Percentiles rank a stretch among this genome's conserved stretches.
Evolutionary conservation across 2,113 vertebrate species (phyloP).

Genomic region (Atherinomorus stipes): DNA sequence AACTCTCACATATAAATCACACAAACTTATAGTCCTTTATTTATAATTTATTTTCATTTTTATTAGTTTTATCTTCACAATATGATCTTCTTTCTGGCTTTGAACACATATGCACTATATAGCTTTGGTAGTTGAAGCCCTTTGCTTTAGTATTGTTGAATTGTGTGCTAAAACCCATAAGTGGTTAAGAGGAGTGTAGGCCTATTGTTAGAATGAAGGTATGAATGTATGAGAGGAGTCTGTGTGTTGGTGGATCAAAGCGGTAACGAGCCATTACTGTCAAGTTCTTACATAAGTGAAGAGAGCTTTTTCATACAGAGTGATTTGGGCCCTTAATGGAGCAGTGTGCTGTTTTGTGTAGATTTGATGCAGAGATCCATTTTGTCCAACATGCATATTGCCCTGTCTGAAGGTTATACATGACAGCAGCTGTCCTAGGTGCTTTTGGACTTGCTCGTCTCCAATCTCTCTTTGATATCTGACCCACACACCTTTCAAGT

Average conservation of each 20-base stretch:
- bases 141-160: slow-evolving; percentile 33
- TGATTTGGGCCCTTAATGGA: slow-evolving; percentile 63
- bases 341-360: slow-evolving; percentile 47
- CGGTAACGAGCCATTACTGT: slow-evolving; percentile 74
- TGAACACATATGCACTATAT: too few relatives aligned
- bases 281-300: slow-evolving; percentile 69
- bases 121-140: slow-evolving; percentile 8
- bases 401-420: slow-evolving; percentile 41
- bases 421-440: slow-evolving; percentile 36
- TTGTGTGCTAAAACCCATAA: slow-evolving; percentile 56
- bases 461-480: slow-evolving; percentile 47
- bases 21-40: slow-evolving; percentile 6
- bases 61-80: neutral
- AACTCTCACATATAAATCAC: too few relatives aligned
- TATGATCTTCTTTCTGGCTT: neutral
- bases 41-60: slow-evolving; percentile 2
- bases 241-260: slow-evolving; percentile 78
- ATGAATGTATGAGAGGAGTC: slow-evolving; percentile 69
- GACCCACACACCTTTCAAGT: slow-evolving; percentile 28
- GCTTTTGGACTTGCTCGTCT: slow-evolving; percentile 30
- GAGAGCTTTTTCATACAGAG: slow-evolving; percentile 62
- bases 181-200: slow-evolving; percentile 54
- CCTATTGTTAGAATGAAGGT: slow-evolving; percentile 67
- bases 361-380: slow-evolving; percentile 41
- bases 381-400: slow-evolving; percentile 24